Conservation (phyloP, 1,140 invertebrate genomes). For the Musca vetustissima region DNA sequence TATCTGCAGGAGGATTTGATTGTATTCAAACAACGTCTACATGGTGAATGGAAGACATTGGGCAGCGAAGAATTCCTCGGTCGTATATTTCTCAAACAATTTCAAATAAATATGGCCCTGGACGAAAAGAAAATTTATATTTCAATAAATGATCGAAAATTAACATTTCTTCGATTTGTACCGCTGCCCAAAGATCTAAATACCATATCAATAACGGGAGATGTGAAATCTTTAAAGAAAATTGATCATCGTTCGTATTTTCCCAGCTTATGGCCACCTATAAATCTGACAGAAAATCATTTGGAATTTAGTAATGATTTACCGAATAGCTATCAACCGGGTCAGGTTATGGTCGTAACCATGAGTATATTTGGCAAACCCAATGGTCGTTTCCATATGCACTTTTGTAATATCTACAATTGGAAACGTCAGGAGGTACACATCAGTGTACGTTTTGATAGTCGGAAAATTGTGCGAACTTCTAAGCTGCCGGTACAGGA, state of each 20-base stretch:
- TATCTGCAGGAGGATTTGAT: no score
- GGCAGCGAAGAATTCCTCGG: background rate
- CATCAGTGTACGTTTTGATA: constrained; percentile 4
- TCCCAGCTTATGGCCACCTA: background rate
- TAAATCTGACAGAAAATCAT: background rate
- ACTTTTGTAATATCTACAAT: background rate
- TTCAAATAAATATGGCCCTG: background rate
- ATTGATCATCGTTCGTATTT: constrained; percentile 13
- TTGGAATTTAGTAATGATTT: constrained; percentile 6
- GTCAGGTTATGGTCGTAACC: background rate
- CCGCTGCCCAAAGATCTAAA: background rate
- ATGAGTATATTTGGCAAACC: background rate
- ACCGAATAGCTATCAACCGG: background rate
- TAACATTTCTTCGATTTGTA: background rate
- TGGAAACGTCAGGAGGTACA: background rate
- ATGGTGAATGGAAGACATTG: background rate
- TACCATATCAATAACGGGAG: background rate
- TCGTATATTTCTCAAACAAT: background rate
- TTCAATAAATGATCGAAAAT: background rate
- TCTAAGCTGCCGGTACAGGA: background rate
- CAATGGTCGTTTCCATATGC: background rate
- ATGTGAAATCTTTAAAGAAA: background rate
- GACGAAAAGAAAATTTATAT: constrained; percentile 1
- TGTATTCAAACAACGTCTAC: background rate
- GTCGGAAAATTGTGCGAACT: background rate